These are phyloP conservation scores for Saccostrea echinata DNA, from an alignment of 1,140 invertebrate genomes.

Conservation along the genomic window DNA sequence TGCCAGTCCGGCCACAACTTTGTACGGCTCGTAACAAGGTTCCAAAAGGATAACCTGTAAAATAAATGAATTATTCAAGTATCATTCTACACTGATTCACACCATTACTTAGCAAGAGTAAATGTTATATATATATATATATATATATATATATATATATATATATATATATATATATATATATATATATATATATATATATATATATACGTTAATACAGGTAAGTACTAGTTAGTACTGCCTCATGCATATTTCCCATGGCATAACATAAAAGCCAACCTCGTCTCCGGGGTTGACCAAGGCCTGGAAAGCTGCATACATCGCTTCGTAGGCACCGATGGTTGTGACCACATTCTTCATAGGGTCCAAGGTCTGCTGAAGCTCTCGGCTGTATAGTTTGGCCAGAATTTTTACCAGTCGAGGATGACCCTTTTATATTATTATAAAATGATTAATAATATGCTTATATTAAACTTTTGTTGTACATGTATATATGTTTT, in stretches of 20 bases:
- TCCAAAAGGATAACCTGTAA: constrained; percentile 94
- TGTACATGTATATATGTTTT: no score
- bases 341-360: constrained; percentile 92
- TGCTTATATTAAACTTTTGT: no score
- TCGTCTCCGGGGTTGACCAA: constrained; percentile 90
- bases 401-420: constrained; percentile 90
- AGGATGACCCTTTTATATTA: constrained; percentile 87
- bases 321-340: constrained; percentile 93
- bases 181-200: no score
- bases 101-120: no score
- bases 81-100: not conserved
- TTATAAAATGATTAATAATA: no score
- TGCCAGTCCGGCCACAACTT: constrained; percentile 93
- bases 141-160: no score
- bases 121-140: no score
- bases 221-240: no score
- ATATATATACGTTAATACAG: no score
- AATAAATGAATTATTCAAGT: not conserved
- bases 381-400: constrained; percentile 90
- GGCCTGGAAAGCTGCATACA: constrained; percentile 87
- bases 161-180: no score
- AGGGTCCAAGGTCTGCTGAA: constrained; percentile 88
- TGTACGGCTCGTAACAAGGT: constrained; percentile 99
- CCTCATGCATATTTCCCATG: no score
- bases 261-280: constrained; percentile 76